phyloP scores from a whole-genome alignment of 2,797 vertebrate species.

The Myotis planiceps region DNA sequence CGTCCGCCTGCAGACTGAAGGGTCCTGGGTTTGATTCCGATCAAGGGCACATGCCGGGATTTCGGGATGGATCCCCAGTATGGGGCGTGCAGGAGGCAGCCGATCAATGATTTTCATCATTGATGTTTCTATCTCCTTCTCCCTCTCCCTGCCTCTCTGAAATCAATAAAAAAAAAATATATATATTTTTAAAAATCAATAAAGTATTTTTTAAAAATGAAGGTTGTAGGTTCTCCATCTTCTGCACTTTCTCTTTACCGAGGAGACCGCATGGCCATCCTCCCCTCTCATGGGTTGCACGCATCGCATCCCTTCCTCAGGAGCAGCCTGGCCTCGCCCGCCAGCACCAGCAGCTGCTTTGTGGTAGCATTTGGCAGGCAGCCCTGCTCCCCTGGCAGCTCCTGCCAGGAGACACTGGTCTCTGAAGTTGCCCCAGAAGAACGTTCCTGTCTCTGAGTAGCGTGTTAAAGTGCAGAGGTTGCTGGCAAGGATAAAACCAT shows the following conservation, averaged over 20 bases:
- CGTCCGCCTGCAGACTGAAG: too few relatives aligned
- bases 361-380: neutral
- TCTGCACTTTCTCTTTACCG: neutral
- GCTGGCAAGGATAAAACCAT: neutral
- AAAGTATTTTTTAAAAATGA: too few relatives aligned
- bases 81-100: too few relatives aligned
- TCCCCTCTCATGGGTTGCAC: neutral
- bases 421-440: neutral
- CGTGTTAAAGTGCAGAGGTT: neutral
- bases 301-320: accelerated
- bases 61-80: too few relatives aligned
- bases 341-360: neutral
- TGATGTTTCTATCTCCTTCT: too few relatives aligned
- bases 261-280: neutral
- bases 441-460: neutral
- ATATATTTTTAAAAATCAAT: too few relatives aligned
- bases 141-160: too few relatives aligned
- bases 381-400: neutral
- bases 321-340: neutral
- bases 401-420: neutral
- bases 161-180: too few relatives aligned
- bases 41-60: too few relatives aligned
- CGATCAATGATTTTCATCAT: too few relatives aligned
- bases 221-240: neutral
- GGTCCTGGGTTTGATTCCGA: too few relatives aligned